A percentile compares a stretch with the other conserved stretches of the same genome.
These are phyloP conservation scores for Typhlichthys eigenmanni DNA, from an alignment of 2,797 vertebrate genomes.

Conservation along the genomic window DNA sequence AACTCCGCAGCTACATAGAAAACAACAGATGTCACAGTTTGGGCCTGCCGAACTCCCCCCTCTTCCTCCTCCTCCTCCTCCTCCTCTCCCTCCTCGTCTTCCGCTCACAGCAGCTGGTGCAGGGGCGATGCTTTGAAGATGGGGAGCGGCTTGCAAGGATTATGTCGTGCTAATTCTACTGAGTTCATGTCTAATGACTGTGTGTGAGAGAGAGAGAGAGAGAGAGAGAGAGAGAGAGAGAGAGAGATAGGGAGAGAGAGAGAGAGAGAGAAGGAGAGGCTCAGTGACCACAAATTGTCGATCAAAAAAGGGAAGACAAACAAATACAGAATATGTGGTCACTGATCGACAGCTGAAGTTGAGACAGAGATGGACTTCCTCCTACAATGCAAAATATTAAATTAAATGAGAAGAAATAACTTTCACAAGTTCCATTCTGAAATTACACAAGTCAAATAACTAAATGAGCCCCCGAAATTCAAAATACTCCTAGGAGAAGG, in stretches of 20 bases:
- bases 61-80: neutral
- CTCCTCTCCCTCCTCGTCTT: conserved; percentile 28
- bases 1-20: conserved; percentile 62
- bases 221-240: conserved; percentile 23
- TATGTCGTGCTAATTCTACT: conserved; percentile 97
- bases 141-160: conserved; percentile 68
- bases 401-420: too few relatives aligned
- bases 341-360: too few relatives aligned
- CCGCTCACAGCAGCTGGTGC: conserved; percentile 70
- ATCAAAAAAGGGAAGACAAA: too few relatives aligned
- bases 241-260: too few relatives aligned
- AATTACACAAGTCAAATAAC: too few relatives aligned
- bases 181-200: conserved; percentile 98
- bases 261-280: conserved; percentile 28
- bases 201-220: conserved; percentile 22
- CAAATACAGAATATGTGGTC: too few relatives aligned
- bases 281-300: too few relatives aligned
- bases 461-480: too few relatives aligned
- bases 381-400: too few relatives aligned
- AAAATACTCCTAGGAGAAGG: too few relatives aligned
- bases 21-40: conserved; percentile 71
- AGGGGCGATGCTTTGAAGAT: conserved; percentile 57
- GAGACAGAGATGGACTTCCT: too few relatives aligned
- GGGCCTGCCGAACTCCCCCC: conserved; percentile 51
- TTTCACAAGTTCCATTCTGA: too few relatives aligned